phyloP scores from a whole-genome alignment of 2,888 invertebrate genomes.

The Pristionchus arcanus region DNA sequence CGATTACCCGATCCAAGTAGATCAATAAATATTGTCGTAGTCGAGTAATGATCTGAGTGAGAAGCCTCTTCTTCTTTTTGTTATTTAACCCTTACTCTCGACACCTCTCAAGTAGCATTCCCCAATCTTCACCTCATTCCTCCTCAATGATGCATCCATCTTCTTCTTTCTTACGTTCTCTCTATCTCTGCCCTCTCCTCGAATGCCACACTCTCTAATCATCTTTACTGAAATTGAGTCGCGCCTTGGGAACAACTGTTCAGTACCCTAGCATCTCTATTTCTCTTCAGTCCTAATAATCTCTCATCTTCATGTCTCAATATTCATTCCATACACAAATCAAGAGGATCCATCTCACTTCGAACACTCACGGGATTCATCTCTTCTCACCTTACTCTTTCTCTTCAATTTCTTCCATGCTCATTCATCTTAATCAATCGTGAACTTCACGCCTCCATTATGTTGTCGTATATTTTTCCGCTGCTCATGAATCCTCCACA shows the following conservation, averaged over 20 bases:
- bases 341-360: background rate
- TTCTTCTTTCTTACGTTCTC: background rate
- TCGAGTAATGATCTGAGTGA: background rate
- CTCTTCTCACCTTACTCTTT: too few species aligned
- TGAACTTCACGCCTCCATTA: constrained; percentile 3
- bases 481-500: background rate
- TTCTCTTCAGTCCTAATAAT: background rate
- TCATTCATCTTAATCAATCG: constrained; percentile 18
- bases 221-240: constrained; percentile 1
- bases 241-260: constrained; percentile 38
- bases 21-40: constrained; percentile 10
- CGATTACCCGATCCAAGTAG: background rate
- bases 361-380: background rate
- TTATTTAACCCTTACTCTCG: background rate
- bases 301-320: constrained; percentile 10
- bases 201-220: background rate
- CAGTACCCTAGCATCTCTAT: background rate
- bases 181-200: constrained; percentile 1
- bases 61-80: background rate
- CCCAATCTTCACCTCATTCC: background rate
- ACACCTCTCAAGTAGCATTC: constrained; percentile 45
- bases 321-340: constrained; percentile 11
- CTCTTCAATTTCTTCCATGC: background rate
- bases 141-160: background rate
- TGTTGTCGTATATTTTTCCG: background rate